These are phyloP conservation scores for Poecilia gillii DNA, from an alignment of 2,797 vertebrate genomes.

Conservation along the genomic window DNA sequence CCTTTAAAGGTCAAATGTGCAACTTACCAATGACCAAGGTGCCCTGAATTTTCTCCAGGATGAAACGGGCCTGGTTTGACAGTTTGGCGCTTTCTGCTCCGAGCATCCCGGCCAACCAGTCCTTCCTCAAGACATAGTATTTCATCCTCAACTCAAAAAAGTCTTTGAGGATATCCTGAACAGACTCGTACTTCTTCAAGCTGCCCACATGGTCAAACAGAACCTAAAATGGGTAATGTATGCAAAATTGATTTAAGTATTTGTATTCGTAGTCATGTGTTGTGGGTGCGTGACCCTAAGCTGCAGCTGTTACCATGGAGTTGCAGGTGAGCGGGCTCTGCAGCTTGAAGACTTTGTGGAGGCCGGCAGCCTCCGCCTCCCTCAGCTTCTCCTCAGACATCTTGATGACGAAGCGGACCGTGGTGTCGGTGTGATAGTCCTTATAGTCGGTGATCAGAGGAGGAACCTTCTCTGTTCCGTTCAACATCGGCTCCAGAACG, in stretches of 20 bases:
- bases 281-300: background rate
- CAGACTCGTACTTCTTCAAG: slow-evolving; percentile 92
- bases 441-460: slow-evolving; percentile 96
- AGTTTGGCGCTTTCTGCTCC: slow-evolving; percentile 90
- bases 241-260: background rate
- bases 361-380: slow-evolving; percentile 87
- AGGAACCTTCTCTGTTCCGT: slow-evolving; percentile 92
- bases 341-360: slow-evolving; percentile 98
- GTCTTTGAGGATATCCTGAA: slow-evolving; percentile 89
- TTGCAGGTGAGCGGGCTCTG: slow-evolving; percentile 92
- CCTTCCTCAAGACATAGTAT: slow-evolving; percentile 94
- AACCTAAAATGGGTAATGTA: slow-evolving; percentile 78
- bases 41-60: slow-evolving; percentile 97
- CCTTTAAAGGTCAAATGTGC: background rate
- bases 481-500: slow-evolving; percentile 94
- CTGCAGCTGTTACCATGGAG: slow-evolving; percentile 87
- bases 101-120: slow-evolving; percentile 94
- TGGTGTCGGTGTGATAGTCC: slow-evolving; percentile 97
- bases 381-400: slow-evolving; percentile 89
- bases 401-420: slow-evolving; percentile 92
- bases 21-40: slow-evolving; percentile 91
- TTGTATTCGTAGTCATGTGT: background rate
- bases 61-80: slow-evolving; percentile 97
- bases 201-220: slow-evolving; percentile 95
- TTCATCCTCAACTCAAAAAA: slow-evolving; percentile 93